Conservation (phyloP, 2,888 invertebrate genomes). For the Folsomia manolachei region DNA sequence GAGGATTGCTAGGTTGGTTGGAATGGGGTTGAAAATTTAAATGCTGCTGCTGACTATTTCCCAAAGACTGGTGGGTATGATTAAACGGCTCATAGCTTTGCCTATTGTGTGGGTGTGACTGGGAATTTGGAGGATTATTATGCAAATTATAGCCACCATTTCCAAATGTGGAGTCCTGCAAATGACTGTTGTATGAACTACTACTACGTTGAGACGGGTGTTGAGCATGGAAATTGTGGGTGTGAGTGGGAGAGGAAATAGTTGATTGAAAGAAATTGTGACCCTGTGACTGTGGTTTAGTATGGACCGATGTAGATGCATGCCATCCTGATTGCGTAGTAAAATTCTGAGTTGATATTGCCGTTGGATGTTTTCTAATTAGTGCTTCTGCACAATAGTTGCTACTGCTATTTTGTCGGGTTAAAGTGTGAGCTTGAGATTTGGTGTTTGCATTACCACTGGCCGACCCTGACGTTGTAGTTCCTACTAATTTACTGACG, state of each 20-base stretch:
- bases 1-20: conserved; percentile 19
- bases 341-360: not conserved
- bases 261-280: conserved; percentile 12
- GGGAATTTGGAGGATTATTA: conserved; percentile 4
- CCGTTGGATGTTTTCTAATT: conserved; percentile 34
- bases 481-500: conserved; percentile 44
- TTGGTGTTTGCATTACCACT: not conserved
- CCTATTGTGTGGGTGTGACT: not conserved
- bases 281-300: not conserved
- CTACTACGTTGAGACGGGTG: not conserved
- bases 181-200: not conserved
- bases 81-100: not conserved
- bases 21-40: conserved; percentile 20
- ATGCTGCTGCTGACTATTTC: conserved; percentile 12
- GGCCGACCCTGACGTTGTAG: not conserved
- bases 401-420: not conserved
- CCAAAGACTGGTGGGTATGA: not conserved
- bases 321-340: conserved; percentile 15
- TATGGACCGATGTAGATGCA: not conserved
- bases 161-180: not conserved
- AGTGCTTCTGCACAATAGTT: conserved; percentile 46
- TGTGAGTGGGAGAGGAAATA: not conserved
- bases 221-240: conserved; percentile 12
- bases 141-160: conserved; percentile 5
- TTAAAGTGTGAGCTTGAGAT: not conserved